These are phyloP conservation scores for Beaufortia kweichowensis DNA, from an alignment of 2,113 vertebrate genomes.

Conservation along the genomic window DNA sequence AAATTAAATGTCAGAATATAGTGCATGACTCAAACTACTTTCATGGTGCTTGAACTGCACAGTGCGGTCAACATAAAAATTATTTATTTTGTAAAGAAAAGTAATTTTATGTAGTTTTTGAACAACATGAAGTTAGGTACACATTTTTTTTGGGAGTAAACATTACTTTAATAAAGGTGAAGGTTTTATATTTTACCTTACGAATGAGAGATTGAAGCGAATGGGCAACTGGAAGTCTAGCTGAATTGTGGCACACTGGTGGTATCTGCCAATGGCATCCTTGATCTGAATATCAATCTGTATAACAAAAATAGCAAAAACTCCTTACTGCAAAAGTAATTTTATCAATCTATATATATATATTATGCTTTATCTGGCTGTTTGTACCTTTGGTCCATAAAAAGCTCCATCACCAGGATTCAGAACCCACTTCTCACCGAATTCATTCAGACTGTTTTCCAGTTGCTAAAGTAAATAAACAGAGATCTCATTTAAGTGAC, in stretches of 20 bases:
- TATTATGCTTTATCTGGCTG: neutral
- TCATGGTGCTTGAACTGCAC: too few relatives aligned
- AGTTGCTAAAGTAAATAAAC: slow-evolving; percentile 84
- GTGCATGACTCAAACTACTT: too few relatives aligned
- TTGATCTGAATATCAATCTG: slow-evolving; percentile 99
- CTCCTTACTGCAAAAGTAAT: neutral
- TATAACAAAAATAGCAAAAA: slow-evolving; percentile 3
- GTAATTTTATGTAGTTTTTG: too few relatives aligned
- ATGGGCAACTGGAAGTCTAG: slow-evolving; percentile 96
- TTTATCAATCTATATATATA: neutral
- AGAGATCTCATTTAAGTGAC: slow-evolving; percentile 13
- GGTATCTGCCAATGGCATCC: slow-evolving; percentile 95
- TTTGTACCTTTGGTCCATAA: slow-evolving; percentile 93
- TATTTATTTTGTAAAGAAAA: too few relatives aligned
- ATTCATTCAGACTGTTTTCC: slow-evolving; percentile 93
- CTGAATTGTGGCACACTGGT: slow-evolving; percentile 97
- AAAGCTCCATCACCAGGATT: slow-evolving; percentile 97
- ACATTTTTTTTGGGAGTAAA: too few relatives aligned
- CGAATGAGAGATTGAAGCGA: slow-evolving; percentile 91
- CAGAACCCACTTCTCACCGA: slow-evolving; percentile 93
- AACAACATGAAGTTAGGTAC: too few relatives aligned
- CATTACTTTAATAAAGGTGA: too few relatives aligned
- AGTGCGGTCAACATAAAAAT: too few relatives aligned
- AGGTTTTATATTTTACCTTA: slow-evolving; percentile 75
- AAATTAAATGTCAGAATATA: too few relatives aligned